These are phyloP conservation scores for Dolichomitus sp. DNA, from an alignment of 2,888 invertebrate species.

Conservation along the genomic window DNA sequence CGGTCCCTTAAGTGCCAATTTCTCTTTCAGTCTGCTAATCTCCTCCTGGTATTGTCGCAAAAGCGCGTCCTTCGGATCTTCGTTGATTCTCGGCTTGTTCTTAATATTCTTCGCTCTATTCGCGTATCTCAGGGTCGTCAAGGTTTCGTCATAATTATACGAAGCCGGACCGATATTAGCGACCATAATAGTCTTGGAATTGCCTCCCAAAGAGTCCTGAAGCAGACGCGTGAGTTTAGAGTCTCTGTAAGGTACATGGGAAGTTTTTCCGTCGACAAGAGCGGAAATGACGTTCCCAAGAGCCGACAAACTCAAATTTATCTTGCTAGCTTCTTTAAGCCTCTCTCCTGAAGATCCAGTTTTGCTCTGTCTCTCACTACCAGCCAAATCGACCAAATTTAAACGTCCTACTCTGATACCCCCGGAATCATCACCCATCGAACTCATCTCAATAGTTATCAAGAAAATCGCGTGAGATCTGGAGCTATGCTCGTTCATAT, in stretches of 20 bases:
- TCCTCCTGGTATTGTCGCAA: slow-evolving; percentile 98
- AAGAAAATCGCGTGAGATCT: slow-evolving; percentile 99
- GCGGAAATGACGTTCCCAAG: slow-evolving; percentile 99
- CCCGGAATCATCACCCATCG: slow-evolving; percentile 88
- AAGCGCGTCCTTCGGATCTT: slow-evolving; percentile 99
- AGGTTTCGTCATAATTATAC: slow-evolving; percentile 99
- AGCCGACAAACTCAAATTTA: slow-evolving; percentile 98
- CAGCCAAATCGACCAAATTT: slow-evolving; percentile 99
- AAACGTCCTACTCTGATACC: slow-evolving; percentile 95
- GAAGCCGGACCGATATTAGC: slow-evolving; percentile 99
- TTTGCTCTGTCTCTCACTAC: slow-evolving; percentile 98
- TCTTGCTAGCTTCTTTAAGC: slow-evolving; percentile 98
- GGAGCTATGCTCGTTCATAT: slow-evolving; percentile 99
- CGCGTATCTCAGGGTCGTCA: slow-evolving; percentile 98
- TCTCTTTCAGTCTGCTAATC: slow-evolving; percentile 91
- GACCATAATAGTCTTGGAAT: slow-evolving; percentile 99
- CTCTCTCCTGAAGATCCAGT: slow-evolving; percentile 98
- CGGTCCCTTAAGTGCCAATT: slow-evolving; percentile 81
- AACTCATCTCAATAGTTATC: slow-evolving; percentile 98
- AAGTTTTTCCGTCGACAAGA: slow-evolving; percentile 96
- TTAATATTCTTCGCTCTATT: slow-evolving; percentile 99
- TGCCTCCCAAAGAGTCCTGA: slow-evolving; percentile 99
- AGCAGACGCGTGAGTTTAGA: slow-evolving; percentile 98
- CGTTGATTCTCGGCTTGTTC: slow-evolving; percentile 99
- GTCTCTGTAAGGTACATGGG: slow-evolving; percentile 99